Conservation (phyloP, 2,797 vertebrate genomes). For the Meda fulgida region DNA sequence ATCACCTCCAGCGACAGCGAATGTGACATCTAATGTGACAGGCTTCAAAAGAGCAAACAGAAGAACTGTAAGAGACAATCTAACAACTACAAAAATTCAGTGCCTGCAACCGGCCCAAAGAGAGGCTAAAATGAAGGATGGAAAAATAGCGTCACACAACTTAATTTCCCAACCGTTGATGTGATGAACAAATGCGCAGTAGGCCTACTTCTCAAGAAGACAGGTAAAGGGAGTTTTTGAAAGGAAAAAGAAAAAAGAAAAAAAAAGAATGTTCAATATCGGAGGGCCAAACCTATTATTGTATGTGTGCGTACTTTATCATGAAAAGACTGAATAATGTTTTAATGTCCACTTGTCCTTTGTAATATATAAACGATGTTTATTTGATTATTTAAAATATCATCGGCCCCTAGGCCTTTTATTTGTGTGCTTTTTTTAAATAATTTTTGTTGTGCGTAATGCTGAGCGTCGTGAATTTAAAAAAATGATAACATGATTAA, state of each 20-base stretch:
- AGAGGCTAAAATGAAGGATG: constrained; percentile 56
- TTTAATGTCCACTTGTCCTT: constrained; percentile 88
- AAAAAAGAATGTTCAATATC: not conserved
- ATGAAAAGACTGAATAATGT: constrained; percentile 84
- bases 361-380: constrained; percentile 88
- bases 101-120: constrained; percentile 71
- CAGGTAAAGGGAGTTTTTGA: constrained; percentile 1
- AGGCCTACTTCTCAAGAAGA: not conserved
- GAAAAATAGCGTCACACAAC: not conserved
- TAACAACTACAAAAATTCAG: constrained; percentile 72
- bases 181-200: constrained; percentile 14
- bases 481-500: constrained; percentile 63
- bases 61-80: constrained; percentile 73
- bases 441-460: constrained; percentile 88
- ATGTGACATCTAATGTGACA: constrained; percentile 90
- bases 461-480: constrained; percentile 82
- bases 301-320: constrained; percentile 82
- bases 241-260: not conserved
- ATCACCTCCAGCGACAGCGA: constrained; percentile 99
- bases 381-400: constrained; percentile 97
- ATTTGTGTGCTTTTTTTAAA: constrained; percentile 86
- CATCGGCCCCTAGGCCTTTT: constrained; percentile 84
- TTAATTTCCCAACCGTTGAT: constrained; percentile 15
- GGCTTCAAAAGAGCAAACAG: constrained; percentile 53
- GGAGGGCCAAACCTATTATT: constrained; percentile 5